Evolutionary conservation across 2,797 vertebrate genomes (phyloP).

Genomic region (Darevskia nairensis): DNA sequence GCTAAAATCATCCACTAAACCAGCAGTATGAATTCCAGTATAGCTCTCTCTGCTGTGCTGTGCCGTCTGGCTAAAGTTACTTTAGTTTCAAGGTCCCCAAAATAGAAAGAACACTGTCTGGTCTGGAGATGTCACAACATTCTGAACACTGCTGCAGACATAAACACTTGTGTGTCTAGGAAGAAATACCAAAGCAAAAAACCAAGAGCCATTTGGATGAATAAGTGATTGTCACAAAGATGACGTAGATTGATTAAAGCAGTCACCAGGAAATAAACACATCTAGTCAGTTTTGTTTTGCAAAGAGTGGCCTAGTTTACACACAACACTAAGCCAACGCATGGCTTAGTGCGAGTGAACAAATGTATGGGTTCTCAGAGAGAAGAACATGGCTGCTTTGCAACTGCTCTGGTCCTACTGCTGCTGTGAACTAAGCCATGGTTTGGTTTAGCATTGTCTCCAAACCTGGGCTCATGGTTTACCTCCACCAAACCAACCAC

Average conservation of each 20-base stretch:
- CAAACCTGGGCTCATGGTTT: too few species aligned
- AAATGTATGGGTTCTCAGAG: too few species aligned
- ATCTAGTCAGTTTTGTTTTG: not conserved
- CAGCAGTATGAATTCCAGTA: constrained; percentile 37
- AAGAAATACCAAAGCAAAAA: not conserved
- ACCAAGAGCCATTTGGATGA: not conserved
- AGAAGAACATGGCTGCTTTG: too few species aligned
- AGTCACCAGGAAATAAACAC: not conserved
- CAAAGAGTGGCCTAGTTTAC: not conserved
- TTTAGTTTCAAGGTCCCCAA: constrained; percentile 34
- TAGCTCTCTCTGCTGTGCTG: constrained; percentile 49
- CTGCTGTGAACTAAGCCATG: too few species aligned
- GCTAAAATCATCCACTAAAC: constrained; percentile 45
- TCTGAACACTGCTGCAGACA: constrained; percentile 20
- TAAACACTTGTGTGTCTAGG: not conserved
- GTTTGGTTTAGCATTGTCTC: too few species aligned
- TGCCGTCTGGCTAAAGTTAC: constrained; percentile 43
- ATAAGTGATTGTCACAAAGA: constrained; percentile 7
- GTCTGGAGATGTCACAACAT: constrained; percentile 44
- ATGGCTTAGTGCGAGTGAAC: too few species aligned
- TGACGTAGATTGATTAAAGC: constrained; percentile 4
- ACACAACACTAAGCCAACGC: too few species aligned
- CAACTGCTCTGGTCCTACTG: too few species aligned
- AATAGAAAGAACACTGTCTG: constrained; percentile 56
- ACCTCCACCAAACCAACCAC: too few species aligned